Evolutionary conservation across 2,113 vertebrate genomes (phyloP), one percentile per base, ranked within the genome.

Genomic region (Cyanistes caeruleus): DNA sequence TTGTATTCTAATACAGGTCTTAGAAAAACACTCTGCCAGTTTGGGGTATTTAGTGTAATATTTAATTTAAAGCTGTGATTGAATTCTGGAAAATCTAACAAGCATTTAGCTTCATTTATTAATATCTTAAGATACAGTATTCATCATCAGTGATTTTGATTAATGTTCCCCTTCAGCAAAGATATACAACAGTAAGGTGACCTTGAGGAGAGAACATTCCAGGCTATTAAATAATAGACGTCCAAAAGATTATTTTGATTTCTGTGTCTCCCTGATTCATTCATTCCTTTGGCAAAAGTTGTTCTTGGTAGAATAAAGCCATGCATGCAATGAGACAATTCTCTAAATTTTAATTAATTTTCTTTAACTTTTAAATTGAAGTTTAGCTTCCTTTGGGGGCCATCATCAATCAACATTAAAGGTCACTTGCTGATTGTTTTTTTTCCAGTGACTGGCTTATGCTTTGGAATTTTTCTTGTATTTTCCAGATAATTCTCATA

Each of bases 21-120:
- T 79, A 39, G 70, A 60, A 91, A 86, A 95, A 24, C 41, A 55
- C 49, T 89, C 37, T 89, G 16, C 43, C 80, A 53, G 73, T 93
- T 94, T 84, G 51, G 46, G 46, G 35, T 86, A 62, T 92, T 92
- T 72, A 81, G 64, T 70, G 53, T 72, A 56, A 95, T 67, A 87
- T 95, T 97, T 97, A 94, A 95, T 97, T 93, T 96, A 94, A 92
- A 77, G 25, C 30, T 94, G 11, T 95, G 65, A 92, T 82, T 96
- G 84, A 74, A 73, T 96, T 96, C 86, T 95, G 77, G 87, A 75
- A 97, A 94, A 89, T 88, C 82, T 90, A 95, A 79, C 73, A 92
- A 91, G 85, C 48, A 84, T 82, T 95, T 93, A 70, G 46, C 88
- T 94, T 96, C 53, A 74, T 93, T 94, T 94, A 96, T 92, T 96